These are phyloP conservation scores for Drosophila helvetica DNA, from an alignment of 2,888 invertebrate genomes.

Conservation along the genomic window DNA sequence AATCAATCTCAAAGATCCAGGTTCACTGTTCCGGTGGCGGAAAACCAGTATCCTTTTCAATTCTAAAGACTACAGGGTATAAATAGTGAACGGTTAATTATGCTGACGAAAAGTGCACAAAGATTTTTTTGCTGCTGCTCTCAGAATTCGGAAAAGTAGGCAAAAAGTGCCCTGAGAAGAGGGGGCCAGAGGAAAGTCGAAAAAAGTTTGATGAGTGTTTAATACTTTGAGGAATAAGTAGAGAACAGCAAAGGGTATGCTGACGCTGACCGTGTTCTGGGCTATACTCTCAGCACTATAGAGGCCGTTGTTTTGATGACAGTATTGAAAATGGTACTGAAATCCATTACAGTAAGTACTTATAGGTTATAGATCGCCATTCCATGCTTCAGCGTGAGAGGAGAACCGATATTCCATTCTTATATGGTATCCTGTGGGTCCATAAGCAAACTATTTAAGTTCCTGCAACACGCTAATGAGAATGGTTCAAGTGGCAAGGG, in stretches of 20 bases:
- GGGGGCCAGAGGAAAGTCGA: slow-evolving; percentile 8
- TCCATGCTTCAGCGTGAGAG: too few species aligned
- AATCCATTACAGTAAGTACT: rapidly evolving
- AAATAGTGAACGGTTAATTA: slow-evolving; percentile 56
- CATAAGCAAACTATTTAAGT: neutral
- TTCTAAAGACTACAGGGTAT: slow-evolving; percentile 16
- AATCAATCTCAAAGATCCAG: too few species aligned
- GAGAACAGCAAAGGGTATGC: neutral
- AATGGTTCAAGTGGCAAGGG: neutral
- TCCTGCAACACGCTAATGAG: neutral
- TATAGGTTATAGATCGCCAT: neutral
- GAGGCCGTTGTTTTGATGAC: too few species aligned
- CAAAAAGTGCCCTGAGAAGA: neutral
- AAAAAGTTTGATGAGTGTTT: slow-evolving; percentile 38
- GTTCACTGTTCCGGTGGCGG: too few species aligned
- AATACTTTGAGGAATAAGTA: slow-evolving; percentile 12
- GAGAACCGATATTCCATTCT: neutral
- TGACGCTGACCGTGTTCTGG: neutral
- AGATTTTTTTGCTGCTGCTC: slow-evolving; percentile 25
- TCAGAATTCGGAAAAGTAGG: slow-evolving; percentile 12
- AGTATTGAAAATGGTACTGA: neutral
- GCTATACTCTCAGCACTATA: too few species aligned
- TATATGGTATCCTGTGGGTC: neutral
- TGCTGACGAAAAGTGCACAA: slow-evolving; percentile 45
- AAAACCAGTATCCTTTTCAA: neutral